Base-by-base conservation (phyloP, 2,113 vertebrate genomes). In the Dipodomys merriami region DNA sequence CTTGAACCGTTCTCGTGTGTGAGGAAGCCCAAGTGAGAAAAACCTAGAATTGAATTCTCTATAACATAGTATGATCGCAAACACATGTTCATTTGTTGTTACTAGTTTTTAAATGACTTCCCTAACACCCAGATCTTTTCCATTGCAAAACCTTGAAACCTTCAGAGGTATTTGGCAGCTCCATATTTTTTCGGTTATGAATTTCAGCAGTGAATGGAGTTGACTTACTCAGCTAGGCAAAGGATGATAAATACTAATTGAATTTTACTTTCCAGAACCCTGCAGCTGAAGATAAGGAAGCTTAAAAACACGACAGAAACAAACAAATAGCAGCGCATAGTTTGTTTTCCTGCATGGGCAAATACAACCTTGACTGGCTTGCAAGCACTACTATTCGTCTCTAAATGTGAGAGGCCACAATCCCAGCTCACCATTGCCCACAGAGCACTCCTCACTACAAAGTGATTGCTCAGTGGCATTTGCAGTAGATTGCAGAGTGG, bases 171-270 rank as follows among this genome's bases (percentile, higher is more conserved):
- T 90, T 78, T 65, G 69, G 44, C 68, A 95, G 85, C 88, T 94
- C 53, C 76, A 62, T 79, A 67, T 88, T 95, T 73, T 97, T 57
- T 49, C 12, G 0, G 49, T 49, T 94, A 90, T 94, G 95, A 95
- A 80, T 96, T 96, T 94, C 30, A 4, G 73, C 87, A 90, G 79
- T 97, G 96, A 95, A 95, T 95, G 83, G 74, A 83, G 95, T 96
- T 95, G 93, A 95, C 87, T 96, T 91, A 65, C 76, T 93, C 87
- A 93, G 87, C 91, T 77, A 78, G 92, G 88, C 83, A 92, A 92
- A 91, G 91, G 81, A 88, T 95, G 95, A 96, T 96, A 97, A 96
- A 96, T 96, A 96, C 96, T 96, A 96, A 96, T 96, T 97, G 96
- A 97, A 96, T 97, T 97, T 95, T 89, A 93, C 80, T 96, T 94